Conservation (phyloP, 2,797 vertebrate species). For the Pseudomugil tenellus region DNA sequence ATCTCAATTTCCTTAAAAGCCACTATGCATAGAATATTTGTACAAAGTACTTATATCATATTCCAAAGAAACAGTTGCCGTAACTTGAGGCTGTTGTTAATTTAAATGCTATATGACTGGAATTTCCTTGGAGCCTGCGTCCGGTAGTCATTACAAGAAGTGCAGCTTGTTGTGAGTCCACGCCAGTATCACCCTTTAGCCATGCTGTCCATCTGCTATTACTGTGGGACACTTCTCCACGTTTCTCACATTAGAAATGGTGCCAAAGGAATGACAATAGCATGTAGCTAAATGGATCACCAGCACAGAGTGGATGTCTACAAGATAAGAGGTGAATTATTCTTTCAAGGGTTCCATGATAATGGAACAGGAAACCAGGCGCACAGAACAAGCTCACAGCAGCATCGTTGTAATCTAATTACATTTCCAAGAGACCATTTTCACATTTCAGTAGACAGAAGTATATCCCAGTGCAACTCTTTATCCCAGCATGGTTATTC, state of each 20-base stretch:
- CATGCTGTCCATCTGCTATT: conserved; percentile 12
- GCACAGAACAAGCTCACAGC: conserved; percentile 32
- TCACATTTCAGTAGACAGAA: conserved; percentile 54
- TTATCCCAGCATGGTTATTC: conserved; percentile 60
- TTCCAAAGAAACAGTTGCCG: conserved; percentile 4
- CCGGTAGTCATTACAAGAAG: conserved; percentile 27
- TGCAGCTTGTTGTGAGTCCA: conserved; percentile 9
- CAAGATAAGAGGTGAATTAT: conserved; percentile 47
- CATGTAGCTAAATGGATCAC: conserved; percentile 28
- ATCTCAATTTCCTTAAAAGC: conserved; percentile 5
- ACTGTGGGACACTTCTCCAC: conserved; percentile 7
- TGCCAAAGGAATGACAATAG: conserved; percentile 23
- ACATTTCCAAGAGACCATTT: conserved; percentile 36
- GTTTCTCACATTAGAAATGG: conserved; percentile 16
- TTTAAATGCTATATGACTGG: neutral
- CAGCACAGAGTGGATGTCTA: conserved; percentile 42
- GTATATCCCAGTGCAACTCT: conserved; percentile 69
- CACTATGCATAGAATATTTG: conserved; percentile 12
- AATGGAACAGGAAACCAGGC: conserved; percentile 44
- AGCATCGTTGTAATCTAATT: conserved; percentile 48
- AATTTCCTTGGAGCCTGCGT: conserved; percentile 17
- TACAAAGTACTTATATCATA: neutral
- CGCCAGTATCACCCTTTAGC: conserved; percentile 11
- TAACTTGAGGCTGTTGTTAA: neutral
- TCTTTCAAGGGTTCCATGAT: conserved; percentile 40